Evolutionary conservation across 2,888 invertebrate genomes (phyloP).

Genomic region (Xylota segnis): DNA sequence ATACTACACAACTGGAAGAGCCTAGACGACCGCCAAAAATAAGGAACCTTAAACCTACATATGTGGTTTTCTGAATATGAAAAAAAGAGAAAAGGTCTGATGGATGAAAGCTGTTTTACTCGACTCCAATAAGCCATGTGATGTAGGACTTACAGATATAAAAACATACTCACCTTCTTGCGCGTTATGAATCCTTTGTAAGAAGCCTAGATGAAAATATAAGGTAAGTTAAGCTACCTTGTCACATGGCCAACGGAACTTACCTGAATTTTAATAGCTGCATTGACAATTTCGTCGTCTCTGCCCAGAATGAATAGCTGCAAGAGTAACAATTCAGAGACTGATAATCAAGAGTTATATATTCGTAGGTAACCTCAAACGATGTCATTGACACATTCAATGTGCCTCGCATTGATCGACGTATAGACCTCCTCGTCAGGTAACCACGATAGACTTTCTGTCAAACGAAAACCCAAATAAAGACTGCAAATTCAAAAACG

Average conservation of each 20-base stretch:
- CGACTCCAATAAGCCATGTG: background rate
- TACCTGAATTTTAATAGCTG: constrained; percentile 48
- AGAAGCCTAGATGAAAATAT: constrained; percentile 1
- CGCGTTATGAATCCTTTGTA: constrained; percentile 38
- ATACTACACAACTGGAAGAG: too few species aligned
- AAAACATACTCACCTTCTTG: constrained; percentile 12
- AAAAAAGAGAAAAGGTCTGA: too few species aligned
- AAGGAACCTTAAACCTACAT: too few species aligned
- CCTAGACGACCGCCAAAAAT: too few species aligned
- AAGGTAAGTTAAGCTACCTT: background rate
- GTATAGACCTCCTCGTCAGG: constrained; percentile 10
- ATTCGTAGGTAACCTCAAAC: background rate
- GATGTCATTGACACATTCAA: background rate
- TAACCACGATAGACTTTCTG: constrained; percentile 67
- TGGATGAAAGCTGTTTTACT: too few species aligned
- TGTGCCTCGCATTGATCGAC: too few species aligned
- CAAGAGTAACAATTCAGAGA: background rate
- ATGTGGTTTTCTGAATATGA: too few species aligned
- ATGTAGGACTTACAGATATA: too few species aligned
- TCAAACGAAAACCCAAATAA: background rate
- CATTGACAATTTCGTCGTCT: constrained; percentile 6
- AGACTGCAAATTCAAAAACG: background rate
- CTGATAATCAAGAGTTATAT: background rate
- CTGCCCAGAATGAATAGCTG: background rate
- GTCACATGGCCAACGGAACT: background rate